Percentiles rank a stretch among this genome's conserved stretches.
phyloP scores from a whole-genome alignment of 1,140 invertebrate genomes.

The Argopecten irradians region DNA sequence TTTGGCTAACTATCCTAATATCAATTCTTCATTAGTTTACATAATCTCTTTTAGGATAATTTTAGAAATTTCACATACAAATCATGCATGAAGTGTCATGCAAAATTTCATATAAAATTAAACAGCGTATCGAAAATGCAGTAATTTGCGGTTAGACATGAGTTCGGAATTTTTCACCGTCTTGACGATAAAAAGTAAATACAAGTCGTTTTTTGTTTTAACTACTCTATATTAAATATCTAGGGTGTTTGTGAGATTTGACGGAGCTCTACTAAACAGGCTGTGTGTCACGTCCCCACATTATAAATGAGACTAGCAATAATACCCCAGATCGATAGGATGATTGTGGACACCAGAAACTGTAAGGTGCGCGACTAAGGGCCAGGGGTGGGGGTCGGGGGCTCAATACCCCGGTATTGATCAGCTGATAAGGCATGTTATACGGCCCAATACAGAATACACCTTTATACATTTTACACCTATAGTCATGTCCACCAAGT shows the following conservation, averaged over 20 bases:
- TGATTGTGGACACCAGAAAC: neutral
- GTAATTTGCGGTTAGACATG: no score
- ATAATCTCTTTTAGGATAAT: no score
- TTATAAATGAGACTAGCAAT: neutral
- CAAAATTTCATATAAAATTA: no score
- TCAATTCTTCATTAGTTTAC: no score
- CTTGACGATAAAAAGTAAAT: neutral
- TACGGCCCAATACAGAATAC: neutral
- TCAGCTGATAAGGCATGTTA: neutral
- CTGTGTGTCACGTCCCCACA: neutral
- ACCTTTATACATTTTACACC: neutral
- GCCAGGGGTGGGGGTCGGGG: neutral
- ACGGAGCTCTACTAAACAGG: neutral
- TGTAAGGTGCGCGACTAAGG: neutral
- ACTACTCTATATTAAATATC: neutral
- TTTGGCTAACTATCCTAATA: no score
- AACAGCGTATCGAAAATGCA: no score
- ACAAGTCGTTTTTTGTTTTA: neutral
- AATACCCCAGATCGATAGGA: neutral
- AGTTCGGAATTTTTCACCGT: no score
- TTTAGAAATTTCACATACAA: no score
- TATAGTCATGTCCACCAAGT: neutral
- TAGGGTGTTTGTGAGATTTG: neutral
- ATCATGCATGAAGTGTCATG: no score
- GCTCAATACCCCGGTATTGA: slow-evolving; percentile 13